Conservation (phyloP, 2,888 invertebrate species). For the Chrysina gloriosa region DNA sequence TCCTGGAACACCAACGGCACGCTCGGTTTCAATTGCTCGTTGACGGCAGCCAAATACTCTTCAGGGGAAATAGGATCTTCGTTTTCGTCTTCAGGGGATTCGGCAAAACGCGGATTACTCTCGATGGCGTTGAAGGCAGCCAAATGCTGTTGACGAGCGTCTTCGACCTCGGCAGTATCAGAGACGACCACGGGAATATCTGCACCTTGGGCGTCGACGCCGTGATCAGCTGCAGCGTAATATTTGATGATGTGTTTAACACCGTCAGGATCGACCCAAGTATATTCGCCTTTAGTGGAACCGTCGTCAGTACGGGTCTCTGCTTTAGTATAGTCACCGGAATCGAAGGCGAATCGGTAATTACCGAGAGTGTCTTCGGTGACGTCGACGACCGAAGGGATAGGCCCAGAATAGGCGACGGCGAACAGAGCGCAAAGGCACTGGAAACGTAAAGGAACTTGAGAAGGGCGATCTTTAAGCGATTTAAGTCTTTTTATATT, state of each 20-base stretch:
- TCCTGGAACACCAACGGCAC: conserved; percentile 19
- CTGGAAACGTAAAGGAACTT: no score
- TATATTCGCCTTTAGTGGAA: conserved; percentile 47
- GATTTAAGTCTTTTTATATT: no score
- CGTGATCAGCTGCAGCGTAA: conserved; percentile 47
- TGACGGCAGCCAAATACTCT: conserved; percentile 8
- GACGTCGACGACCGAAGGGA: conserved; percentile 44
- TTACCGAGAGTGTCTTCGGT: conserved; percentile 50
- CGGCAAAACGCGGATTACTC: conserved; percentile 8
- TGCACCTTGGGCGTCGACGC: conserved; percentile 40
- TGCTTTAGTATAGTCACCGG: conserved; percentile 45
- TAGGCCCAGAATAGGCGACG: conserved; percentile 25
- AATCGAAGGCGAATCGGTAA: conserved; percentile 48
- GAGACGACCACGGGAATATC: conserved; percentile 17
- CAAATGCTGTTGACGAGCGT: not conserved
- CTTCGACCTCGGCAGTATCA: conserved; percentile 16
- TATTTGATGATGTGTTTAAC: conserved; percentile 44
- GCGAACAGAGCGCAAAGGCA: conserved; percentile 36
- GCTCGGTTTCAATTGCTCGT: conserved; percentile 11
- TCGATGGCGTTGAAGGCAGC: not conserved
- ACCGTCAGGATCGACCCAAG: conserved; percentile 50
- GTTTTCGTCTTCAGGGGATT: conserved; percentile 16
- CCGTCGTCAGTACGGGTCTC: conserved; percentile 49
- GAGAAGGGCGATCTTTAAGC: no score
- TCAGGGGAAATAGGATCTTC: conserved; percentile 13